Base-by-base conservation (phyloP, 2,888 invertebrate genomes). In the Rhamphomyia laevipes region DNA sequence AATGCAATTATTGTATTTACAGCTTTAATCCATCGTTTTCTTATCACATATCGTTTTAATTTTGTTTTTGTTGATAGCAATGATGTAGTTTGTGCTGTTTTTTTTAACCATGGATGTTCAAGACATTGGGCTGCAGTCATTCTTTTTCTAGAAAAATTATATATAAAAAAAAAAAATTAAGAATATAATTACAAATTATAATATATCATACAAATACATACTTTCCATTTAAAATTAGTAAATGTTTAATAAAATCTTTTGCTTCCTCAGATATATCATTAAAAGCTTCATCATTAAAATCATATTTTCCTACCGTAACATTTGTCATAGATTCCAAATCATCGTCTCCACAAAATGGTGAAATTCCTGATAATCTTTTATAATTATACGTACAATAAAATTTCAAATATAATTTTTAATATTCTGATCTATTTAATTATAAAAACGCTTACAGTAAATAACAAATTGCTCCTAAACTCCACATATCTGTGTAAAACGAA, bases 251-350 rank as follows among this genome's bases (percentile, higher is more conserved):
- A 71, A 95, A 94, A 67, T 94, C 90, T 70, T 91, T 92, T 43
- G 93, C 94, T 57, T 86, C 85, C 21, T 84, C 84, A 0, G 92
- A 90, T 59, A 95, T 90, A 59, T 87, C 85, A 56, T 86, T 82
- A 71, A 95, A 95, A 40, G 89, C 87, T 65, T 92, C 91, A 62
- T 93, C 92, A 57, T 91, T 90, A 67, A 86, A 95, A 72, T 93
- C 92, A 67, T 89, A 95, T 64, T 90, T 88, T 35, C 89, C 90
- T 53, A 88, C 80, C 0, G 93, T 92, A 2, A 95, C 93, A 68
- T 94, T 95, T 1, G 87, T 87, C 84, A 94, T 89, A 1, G 94
- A 95, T 66, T 94, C 91, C 55, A 88, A 81, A 65, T 95, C 94
- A 21, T 84, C 88, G 62, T 90, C 88, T 1, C 94, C 94, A 86